Conservation (phyloP, 92 coral and sea anemone species). For the Paragorgia papillata region DNA sequence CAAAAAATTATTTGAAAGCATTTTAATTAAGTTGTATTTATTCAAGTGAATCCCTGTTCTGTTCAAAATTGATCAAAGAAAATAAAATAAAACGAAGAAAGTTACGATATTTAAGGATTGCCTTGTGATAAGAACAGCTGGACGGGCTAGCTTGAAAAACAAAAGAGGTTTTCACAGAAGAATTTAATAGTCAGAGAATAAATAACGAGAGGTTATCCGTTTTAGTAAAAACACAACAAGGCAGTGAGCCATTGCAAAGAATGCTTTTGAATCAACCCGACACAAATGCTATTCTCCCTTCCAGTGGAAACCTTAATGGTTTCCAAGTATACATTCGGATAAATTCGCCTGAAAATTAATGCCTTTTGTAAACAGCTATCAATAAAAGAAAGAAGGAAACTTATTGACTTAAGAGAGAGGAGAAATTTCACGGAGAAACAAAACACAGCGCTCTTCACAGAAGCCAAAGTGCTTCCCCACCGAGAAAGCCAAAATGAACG, state of each 20-base stretch:
- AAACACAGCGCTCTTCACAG: too few species aligned
- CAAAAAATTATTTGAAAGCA: background rate
- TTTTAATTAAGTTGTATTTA: background rate
- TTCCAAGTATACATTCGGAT: background rate
- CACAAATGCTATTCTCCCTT: background rate
- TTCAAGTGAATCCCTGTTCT: background rate
- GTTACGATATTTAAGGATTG: too few species aligned
- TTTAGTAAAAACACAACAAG: background rate
- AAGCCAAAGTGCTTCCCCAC: background rate
- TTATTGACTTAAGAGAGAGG: background rate
- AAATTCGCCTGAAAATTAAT: background rate
- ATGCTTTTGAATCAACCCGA: slow-evolving; percentile 5
- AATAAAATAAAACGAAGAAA: background rate
- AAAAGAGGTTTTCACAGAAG: too few species aligned
- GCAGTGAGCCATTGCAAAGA: slow-evolving; percentile 6
- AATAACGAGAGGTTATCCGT: background rate
- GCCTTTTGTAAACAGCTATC: slow-evolving; percentile 24
- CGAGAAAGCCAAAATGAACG: background rate
- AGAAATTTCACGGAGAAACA: background rate
- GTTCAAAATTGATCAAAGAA: too few species aligned
- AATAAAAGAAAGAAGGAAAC: background rate
- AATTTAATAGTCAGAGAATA: too few species aligned
- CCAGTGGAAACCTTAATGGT: background rate
- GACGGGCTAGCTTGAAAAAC: too few species aligned
- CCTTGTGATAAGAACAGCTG: too few species aligned